Evolutionary conservation across 2,113 vertebrate species (phyloP), one percentile per base, ranked within the genome.

Genomic region (Stigmatopora nigra): DNA sequence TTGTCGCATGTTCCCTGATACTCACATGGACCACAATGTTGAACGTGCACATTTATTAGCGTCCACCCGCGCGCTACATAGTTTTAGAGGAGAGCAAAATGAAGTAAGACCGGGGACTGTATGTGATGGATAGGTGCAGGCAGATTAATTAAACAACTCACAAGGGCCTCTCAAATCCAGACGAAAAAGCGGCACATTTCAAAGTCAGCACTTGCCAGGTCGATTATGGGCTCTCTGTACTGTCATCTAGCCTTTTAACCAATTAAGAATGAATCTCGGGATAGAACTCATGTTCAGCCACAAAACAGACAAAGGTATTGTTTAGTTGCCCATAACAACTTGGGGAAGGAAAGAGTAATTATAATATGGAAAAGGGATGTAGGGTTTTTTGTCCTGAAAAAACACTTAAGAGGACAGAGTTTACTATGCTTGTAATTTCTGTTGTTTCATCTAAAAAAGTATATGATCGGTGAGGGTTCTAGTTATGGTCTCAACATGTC

Each of bases 1-100:
- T 16, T 58, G 56, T 38, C 35, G 57, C 35, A 38, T 17, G 35
- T 35, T 59, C 4, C 10, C 9, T 41, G 52, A 61, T 59, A 64
- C 70, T 56, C 60, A 49, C 41, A 51, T 45, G 51, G 55, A 44
- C 67, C 57, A 17, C 8, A 7, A 16, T 41, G 22, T 51, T 68
- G 49, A 52, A 71, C 58, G 66, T 45, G 57, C 65, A 64, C 48
- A 59, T 65, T 71, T 41, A 58, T 59, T 13, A 52, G 20, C 64
- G 65, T 59, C 57, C 52, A 35, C 38, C 41, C n/a, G 15, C 64
- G 62, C 57, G 55, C 46, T 7, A 44, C 31, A 13, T 25, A 47
- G 48, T 69, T 49, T 63, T 10, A 68, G 57, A 71, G 7, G 51
- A 61, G 49, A 4, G 65, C 58, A 15, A 4, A 77, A 63, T 25